Base-by-base conservation (phyloP, 2,113 vertebrate genomes). In the Chloropsis hardwickii region DNA sequence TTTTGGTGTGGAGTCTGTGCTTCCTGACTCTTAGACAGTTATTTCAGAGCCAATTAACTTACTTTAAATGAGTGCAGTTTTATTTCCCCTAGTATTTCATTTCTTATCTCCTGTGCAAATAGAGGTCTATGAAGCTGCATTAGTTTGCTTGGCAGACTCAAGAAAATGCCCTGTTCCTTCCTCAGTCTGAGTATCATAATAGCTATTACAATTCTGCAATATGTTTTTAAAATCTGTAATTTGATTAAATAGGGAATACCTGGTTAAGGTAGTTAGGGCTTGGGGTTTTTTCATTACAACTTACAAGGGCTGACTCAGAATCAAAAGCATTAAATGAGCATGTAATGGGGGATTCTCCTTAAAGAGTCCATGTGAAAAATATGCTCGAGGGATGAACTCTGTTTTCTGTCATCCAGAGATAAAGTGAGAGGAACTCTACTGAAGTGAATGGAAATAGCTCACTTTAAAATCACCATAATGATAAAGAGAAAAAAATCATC, bases 301-400 rank as follows among this genome's bases (percentile, higher is more conserved):
- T 93, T 87, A 61, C 5, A 85, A 14, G 17, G 17, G 19, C 39
- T 82, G 74, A 71, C 31, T 85, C 4, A 10, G 16, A 86, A 88
- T 90, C 62, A 94, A 82, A 94, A 83, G 54, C 62, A 77, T 88
- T 80, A 94, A 87, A 76, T 92, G 37, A 93, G 44, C 22, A 64
- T 4, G 1, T 90, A 92, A 82, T n/a, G 45, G 37, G 31, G 71
- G 70, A 65, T 90, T 90, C 45, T 90, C 11, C n/a, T 86, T 77
- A 31, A 86, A 74, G 50, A 62, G 22, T 53, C 50, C 18, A 7
- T 39, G 76, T 86, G 12, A 86, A 90, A 88, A 58, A 19, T 17
- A 62, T 11, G 79, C 88, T 71, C 70, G 28, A 76, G 53, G 73
- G 40, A 8, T 3, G 3, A 85, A 29, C 53, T 81, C 83, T 82